Percentiles rank a stretch among this genome's conserved stretches.
Evolutionary conservation across 2,888 invertebrate genomes (phyloP).

Genomic region (Serrognathus titanus): DNA sequence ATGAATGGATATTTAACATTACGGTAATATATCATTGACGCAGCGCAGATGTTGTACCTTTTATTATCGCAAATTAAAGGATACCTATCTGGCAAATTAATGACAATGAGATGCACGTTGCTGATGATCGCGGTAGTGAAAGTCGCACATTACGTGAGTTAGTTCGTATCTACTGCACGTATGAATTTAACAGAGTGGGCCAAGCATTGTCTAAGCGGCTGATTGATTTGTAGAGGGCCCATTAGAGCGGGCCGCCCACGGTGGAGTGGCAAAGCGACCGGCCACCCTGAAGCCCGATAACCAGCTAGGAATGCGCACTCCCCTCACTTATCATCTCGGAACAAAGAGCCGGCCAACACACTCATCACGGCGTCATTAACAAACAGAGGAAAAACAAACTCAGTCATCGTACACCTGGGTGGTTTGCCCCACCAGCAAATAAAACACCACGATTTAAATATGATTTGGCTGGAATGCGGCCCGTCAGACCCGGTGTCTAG

Average conservation of each 20-base stretch:
- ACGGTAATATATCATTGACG: no score
- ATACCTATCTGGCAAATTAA: no score
- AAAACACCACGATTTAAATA: slow-evolving; percentile 39
- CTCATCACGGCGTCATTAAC: slow-evolving; percentile 50
- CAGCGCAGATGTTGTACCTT: no score
- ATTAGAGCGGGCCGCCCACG: slow-evolving; percentile 41
- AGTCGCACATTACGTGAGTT: no score
- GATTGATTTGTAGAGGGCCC: slow-evolving; percentile 47
- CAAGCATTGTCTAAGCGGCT: slow-evolving; percentile 23
- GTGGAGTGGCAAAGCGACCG: slow-evolving; percentile 35
- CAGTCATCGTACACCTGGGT: slow-evolving; percentile 48
- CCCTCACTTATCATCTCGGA: slow-evolving; percentile 35
- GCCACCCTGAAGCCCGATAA: slow-evolving; percentile 46
- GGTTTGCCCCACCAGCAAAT: slow-evolving; percentile 37
- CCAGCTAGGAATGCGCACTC: slow-evolving; percentile 39
- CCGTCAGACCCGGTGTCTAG: slow-evolving; percentile 47
- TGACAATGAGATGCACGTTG: no score
- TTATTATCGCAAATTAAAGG: no score
- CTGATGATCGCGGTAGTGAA: no score
- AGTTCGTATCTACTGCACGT: slow-evolving; percentile 1
- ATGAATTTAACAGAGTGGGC: slow-evolving; percentile 4
- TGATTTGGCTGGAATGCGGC: slow-evolving; percentile 44
- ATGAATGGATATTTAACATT: no score
- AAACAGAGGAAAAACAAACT: slow-evolving; percentile 50
- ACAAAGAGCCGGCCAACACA: slow-evolving; percentile 41